Conservation (phyloP, 2,113 vertebrate genomes). For the Aix galericulata region DNA sequence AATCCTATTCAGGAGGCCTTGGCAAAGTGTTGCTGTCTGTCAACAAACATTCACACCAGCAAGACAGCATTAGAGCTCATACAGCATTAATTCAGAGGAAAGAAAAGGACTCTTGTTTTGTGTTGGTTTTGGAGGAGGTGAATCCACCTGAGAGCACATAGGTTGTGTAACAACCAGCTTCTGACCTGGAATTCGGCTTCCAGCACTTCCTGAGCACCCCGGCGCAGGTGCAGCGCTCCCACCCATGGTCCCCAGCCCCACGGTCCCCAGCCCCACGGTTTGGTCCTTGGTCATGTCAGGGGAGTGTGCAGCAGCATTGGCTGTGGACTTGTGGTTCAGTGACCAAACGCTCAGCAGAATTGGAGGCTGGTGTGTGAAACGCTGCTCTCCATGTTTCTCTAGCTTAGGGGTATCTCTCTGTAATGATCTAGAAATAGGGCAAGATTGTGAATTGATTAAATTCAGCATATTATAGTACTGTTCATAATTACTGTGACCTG, state of each 20-base stretch:
- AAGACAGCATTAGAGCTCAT: neutral
- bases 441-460: neutral
- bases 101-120: neutral
- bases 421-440: neutral
- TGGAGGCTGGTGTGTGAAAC: neutral
- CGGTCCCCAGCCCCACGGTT: neutral
- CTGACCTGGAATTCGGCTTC: slow-evolving; percentile 25
- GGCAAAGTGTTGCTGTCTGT: neutral
- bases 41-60: neutral
- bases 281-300: neutral
- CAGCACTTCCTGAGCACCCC: neutral
- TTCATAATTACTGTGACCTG: neutral
- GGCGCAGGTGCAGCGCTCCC: neutral
- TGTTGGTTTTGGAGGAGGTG: neutral
- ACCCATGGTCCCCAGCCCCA: neutral
- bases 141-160: neutral
- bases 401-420: neutral
- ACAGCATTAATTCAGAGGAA: neutral
- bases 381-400: neutral
- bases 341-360: neutral
- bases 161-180: neutral
- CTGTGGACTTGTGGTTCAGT: neutral
- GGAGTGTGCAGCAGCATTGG: neutral
- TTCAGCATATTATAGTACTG: neutral
- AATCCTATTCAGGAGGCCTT: neutral